Base-by-base conservation (phyloP, 2,797 vertebrate species). In the Kryptopterus vitreolus region DNA sequence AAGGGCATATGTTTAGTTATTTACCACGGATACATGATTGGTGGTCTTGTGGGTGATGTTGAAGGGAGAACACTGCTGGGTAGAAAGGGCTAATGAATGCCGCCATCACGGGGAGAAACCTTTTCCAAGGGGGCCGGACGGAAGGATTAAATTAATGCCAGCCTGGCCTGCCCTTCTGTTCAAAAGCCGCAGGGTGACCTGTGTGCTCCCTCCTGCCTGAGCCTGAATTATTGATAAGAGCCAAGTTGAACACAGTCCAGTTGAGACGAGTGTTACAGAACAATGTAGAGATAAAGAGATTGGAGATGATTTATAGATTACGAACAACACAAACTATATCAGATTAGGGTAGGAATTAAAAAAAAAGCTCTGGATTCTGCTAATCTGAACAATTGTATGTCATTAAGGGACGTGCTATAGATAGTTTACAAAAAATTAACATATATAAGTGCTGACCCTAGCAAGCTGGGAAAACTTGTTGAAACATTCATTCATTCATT, bases 101-200 rank as follows among this genome's bases (percentile, higher is more conserved):
- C n/a, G 22, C 16, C 59, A 15, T 24, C 48, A 26, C 35, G 48
- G 55, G 78, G 43, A 62, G 83, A 84, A 82, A 80, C 24, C 66
- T 82, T 68, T 61, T 71, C 46, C 31, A 43, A 50, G 84, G 81
- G 84, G 71, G 82, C 83, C 86, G 84, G 43, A 82, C 80, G 84
- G 78, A 84, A 81, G 74, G 73, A 84, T 92, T 90, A 94, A 94
- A 95, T 94, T 92, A 94, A 93, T 93, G 92, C 89, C 92, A 85
- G 86, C 81, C 86, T 87, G 91, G 79, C 85, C 87, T 94, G 93
- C 93, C 94, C 93, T 95, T 94, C 91, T 90, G 88, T 91, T 94
- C 91, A 94, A 94, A n/a, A 94, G 91, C 87, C 71, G 68, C 0
- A 59, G 79, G 89, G 87, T 85, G 82, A 82, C 86, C 86, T 76